Evolutionary conservation across 2,888 invertebrate genomes (phyloP).

Genomic region (Callyntrura guangdongensis): DNA sequence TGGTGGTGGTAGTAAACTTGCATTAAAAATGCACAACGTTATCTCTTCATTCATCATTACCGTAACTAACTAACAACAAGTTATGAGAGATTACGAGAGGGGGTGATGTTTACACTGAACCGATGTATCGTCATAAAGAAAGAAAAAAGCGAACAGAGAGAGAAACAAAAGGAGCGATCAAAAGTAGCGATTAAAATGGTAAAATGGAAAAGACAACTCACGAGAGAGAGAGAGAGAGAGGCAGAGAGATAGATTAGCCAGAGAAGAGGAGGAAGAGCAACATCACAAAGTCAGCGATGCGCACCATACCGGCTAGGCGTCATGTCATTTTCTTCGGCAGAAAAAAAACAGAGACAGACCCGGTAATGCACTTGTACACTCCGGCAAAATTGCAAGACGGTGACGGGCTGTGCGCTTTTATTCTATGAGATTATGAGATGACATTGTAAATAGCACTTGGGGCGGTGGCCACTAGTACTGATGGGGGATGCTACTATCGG

Average conservation of each 20-base stretch:
- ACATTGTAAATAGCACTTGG: slow-evolving; percentile 45
- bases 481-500: too few species aligned
- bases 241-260: background rate
- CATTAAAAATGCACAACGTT: too few species aligned
- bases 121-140: too few species aligned
- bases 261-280: background rate
- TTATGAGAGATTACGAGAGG: too few species aligned
- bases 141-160: slow-evolving; percentile 30
- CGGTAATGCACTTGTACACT: background rate
- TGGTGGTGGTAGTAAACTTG: too few species aligned
- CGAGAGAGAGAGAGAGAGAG: background rate
- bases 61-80: too few species aligned
- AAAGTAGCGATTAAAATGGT: slow-evolving; percentile 26
- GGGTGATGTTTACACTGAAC: slow-evolving; percentile 37
- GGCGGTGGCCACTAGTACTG: slow-evolving; percentile 10
- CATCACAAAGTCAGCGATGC: background rate
- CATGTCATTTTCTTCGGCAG: slow-evolving; percentile 39
- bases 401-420: background rate
- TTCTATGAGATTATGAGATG: background rate
- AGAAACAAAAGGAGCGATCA: slow-evolving; percentile 22
- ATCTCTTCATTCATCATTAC: too few species aligned
- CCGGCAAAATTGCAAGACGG: too few species aligned
- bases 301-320: background rate
- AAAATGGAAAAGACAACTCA: too few species aligned
- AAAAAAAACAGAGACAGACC: slow-evolving; percentile 1